phyloP scores from a whole-genome alignment of 2,888 invertebrate genomes.

The Eretmocerus hayati region DNA sequence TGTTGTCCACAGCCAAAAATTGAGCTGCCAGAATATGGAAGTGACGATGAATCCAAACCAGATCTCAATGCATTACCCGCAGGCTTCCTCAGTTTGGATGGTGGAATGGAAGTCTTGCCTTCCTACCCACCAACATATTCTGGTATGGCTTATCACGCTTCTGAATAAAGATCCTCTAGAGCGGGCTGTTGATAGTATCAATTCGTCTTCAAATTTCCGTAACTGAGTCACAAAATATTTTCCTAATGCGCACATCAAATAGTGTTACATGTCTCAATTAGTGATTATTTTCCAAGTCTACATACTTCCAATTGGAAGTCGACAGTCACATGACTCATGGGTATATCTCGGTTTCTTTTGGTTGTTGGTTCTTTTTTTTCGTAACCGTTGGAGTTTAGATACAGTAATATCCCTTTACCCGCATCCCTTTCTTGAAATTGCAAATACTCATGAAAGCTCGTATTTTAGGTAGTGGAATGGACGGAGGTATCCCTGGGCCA shows the following conservation, averaged over 20 bases:
- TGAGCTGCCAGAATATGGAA: conserved; percentile 66
- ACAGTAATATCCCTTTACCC: too few species aligned
- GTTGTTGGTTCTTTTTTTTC: not conserved
- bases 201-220: too few species aligned
- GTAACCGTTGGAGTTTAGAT: not conserved
- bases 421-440: not conserved
- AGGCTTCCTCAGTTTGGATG: conserved; percentile 45
- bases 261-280: too few species aligned
- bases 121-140: conserved; percentile 42
- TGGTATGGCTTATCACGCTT: conserved; percentile 39
- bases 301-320: too few species aligned
- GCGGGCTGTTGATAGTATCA: too few species aligned
- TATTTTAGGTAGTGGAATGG: conserved; percentile 36
- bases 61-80: conserved; percentile 43
- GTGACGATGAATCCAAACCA: conserved; percentile 57
- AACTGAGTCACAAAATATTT: too few species aligned
- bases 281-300: too few species aligned
- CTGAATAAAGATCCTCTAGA: too few species aligned
- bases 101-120: conserved; percentile 45
- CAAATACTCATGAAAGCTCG: not conserved
- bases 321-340: too few species aligned
- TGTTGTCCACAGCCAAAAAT: conserved; percentile 56
- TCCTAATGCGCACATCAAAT: too few species aligned
- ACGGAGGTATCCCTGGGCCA: conserved; percentile 44
- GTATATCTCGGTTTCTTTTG: too few species aligned